Evolutionary conservation across 2,113 vertebrate species (phyloP).

Genomic region (Halcyon senegalensis): DNA sequence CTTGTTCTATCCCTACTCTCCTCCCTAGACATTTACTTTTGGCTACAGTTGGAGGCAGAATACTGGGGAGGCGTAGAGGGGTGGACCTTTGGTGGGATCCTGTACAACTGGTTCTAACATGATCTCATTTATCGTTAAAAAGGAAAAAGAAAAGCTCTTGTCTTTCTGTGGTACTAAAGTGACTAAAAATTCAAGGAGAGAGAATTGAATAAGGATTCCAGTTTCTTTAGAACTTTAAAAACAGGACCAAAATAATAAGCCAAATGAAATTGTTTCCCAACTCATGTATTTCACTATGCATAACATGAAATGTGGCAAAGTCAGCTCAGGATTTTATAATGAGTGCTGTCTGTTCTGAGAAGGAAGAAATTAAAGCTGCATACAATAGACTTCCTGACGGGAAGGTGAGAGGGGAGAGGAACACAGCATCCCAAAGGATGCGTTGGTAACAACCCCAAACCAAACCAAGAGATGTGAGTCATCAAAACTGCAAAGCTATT

Average conservation of each 20-base stretch:
- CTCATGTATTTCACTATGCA: background rate
- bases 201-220: background rate
- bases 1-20: background rate
- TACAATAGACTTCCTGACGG: constrained; percentile 51
- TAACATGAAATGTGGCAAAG: background rate
- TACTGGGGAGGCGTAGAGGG: background rate
- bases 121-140: background rate
- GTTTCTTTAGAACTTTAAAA: background rate
- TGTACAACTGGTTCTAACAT: background rate
- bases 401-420: constrained; percentile 18
- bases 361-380: constrained; percentile 38
- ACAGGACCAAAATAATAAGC: background rate
- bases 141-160: background rate
- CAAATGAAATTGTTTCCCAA: background rate
- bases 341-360: background rate
- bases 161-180: background rate
- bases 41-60: background rate
- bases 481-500: background rate
- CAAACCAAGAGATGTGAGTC: constrained; percentile 5
- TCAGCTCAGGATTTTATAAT: background rate
- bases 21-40: background rate
- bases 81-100: background rate
- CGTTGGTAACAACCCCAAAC: background rate
- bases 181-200: background rate
- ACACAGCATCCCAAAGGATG: constrained; percentile 39